Conservation (phyloP, 2,797 vertebrate genomes). For the Coilia nasus region DNA sequence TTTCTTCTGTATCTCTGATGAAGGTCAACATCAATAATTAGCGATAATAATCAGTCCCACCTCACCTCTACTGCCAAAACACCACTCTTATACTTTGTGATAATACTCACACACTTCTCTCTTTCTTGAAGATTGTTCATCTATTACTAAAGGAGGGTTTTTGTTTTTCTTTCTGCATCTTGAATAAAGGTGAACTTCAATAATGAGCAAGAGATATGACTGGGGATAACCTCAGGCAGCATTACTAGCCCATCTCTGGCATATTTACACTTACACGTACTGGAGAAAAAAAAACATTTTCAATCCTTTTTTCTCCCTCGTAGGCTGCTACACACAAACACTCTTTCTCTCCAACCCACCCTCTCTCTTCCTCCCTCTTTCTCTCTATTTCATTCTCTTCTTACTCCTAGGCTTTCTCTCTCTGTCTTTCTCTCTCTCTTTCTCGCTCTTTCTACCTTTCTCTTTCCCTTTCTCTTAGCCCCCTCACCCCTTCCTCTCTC, state of each 20-base stretch:
- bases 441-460: conserved; percentile 36
- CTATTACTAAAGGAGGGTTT: too few species aligned
- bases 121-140: too few species aligned
- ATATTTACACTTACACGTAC: conserved; percentile 3
- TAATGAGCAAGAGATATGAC: neutral
- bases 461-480: conserved; percentile 56
- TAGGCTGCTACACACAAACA: conserved; percentile 18
- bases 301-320: neutral
- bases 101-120: too few species aligned
- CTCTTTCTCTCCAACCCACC: neutral
- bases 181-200: too few species aligned
- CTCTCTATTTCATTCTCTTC: neutral
- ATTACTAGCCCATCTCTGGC: neutral
- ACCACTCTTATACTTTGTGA: too few species aligned
- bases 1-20: neutral
- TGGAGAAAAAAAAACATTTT: conserved; percentile 21
- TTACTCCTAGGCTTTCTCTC: neutral
- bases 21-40: too few species aligned
- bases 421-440: conserved; percentile 49
- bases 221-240: neutral
- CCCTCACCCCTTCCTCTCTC: conserved; percentile 35
- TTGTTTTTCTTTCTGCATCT: too few species aligned
- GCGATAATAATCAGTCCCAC: neutral
- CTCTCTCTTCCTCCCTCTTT: too few species aligned
- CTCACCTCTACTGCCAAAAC: neutral